Evolutionary conservation across 2,797 vertebrate genomes (phyloP).

Genomic region (Phataginus tricuspis): DNA sequence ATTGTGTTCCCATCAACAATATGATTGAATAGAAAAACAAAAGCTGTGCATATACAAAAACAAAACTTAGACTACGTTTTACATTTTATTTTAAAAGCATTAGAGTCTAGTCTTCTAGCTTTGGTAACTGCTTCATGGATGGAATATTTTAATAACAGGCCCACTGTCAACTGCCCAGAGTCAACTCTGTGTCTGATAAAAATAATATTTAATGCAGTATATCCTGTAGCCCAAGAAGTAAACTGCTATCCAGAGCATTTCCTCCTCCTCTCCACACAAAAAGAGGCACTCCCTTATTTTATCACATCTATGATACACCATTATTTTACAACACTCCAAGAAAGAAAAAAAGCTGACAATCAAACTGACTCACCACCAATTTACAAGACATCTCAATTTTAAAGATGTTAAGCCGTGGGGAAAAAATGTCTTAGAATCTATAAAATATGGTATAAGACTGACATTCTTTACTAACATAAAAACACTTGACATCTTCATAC

Average conservation of each 20-base stretch:
- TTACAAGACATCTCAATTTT: constrained; percentile 59
- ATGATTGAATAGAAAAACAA: constrained; percentile 14
- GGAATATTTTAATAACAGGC: constrained; percentile 38
- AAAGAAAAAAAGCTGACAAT: constrained; percentile 47
- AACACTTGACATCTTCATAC: constrained; percentile 37
- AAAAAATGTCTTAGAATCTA: constrained; percentile 39
- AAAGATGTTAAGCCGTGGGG: constrained; percentile 33
- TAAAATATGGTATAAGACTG: constrained; percentile 51
- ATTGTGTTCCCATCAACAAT: not conserved
- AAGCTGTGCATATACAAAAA: not conserved
- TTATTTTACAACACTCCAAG: constrained; percentile 40
- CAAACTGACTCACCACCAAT: constrained; percentile 44
- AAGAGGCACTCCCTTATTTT: not conserved
- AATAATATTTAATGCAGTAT: not conserved
- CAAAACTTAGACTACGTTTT: not conserved
- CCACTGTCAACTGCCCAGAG: not conserved
- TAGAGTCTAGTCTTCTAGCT: not conserved
- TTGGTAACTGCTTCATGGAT: constrained; percentile 45
- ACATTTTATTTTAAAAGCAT: constrained; percentile 33
- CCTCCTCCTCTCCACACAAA: not conserved
- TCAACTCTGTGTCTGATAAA: not conserved
- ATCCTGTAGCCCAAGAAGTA: not conserved
- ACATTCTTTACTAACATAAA: constrained; percentile 63
- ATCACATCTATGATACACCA: not conserved
- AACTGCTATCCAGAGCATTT: not conserved